Percentiles rank a stretch among this genome's conserved stretches.
Evolutionary conservation across 2,888 invertebrate genomes (phyloP).

Genomic region (Stenolophus ochropezus): DNA sequence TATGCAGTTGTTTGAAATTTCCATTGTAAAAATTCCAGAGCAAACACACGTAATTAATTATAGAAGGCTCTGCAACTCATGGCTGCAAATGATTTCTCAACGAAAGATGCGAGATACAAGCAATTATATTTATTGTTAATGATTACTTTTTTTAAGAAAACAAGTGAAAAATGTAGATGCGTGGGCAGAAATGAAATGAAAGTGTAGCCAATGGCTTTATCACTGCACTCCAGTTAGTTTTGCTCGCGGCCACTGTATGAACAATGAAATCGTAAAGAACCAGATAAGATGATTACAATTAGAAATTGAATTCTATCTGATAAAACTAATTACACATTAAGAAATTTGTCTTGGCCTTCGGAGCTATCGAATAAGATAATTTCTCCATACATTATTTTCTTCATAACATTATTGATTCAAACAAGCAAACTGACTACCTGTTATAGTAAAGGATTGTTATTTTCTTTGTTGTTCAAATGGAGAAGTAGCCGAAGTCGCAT

Average conservation of each 20-base stretch:
- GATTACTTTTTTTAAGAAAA: slow-evolving; percentile 31
- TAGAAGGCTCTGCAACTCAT: slow-evolving; percentile 4
- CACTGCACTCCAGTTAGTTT: slow-evolving; percentile 41
- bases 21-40: not conserved
- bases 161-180: slow-evolving; percentile 16
- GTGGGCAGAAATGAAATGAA: slow-evolving; percentile 56
- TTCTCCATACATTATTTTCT: not conserved
- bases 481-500: too few relatives aligned
- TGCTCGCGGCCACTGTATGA: slow-evolving; percentile 27
- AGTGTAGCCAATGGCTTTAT: slow-evolving; percentile 53
- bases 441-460: too few relatives aligned
- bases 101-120: slow-evolving; percentile 9
- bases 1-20: slow-evolving; percentile 24
- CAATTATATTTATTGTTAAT: slow-evolving; percentile 31
- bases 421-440: not conserved
- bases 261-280: slow-evolving; percentile 48
- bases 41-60: slow-evolving; percentile 34
- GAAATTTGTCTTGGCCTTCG: slow-evolving; percentile 28
- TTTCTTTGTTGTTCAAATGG: too few relatives aligned
- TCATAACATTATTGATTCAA: not conserved
- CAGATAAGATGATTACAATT: slow-evolving; percentile 50
- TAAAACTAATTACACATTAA: slow-evolving; percentile 28
- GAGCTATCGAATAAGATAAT: not conserved
- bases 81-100: slow-evolving; percentile 18
- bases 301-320: slow-evolving; percentile 52